phyloP scores from a whole-genome alignment of 1,140 invertebrate genomes.

The Onthophagus taurus region DNA sequence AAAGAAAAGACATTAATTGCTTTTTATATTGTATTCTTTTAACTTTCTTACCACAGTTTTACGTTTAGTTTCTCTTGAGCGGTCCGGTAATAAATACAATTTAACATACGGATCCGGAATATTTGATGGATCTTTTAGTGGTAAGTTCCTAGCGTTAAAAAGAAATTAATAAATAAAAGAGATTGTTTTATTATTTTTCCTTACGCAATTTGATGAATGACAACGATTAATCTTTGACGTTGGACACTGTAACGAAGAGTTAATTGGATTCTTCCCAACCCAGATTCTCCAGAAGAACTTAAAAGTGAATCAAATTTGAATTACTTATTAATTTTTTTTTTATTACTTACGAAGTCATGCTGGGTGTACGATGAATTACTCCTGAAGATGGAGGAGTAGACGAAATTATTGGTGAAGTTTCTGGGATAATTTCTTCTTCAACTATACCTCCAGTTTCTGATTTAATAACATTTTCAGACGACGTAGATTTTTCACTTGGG shows the following conservation, averaged over 20 bases:
- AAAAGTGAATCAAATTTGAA: conserved; percentile 14
- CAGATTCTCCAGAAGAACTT: conserved; percentile 54
- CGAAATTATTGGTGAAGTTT: conserved; percentile 28
- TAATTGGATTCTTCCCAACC: conserved; percentile 71
- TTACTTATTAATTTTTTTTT: not conserved
- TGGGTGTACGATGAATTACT: conserved; percentile 40
- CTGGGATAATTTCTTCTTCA: conserved; percentile 33
- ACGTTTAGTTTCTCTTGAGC: conserved; percentile 76
- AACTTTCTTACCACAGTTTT: conserved; percentile 61
- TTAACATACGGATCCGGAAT: conserved; percentile 94
- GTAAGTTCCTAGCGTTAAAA: conserved; percentile 67
- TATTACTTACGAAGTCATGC: conserved; percentile 38
- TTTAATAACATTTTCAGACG: not conserved
- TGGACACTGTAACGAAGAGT: conserved; percentile 77
- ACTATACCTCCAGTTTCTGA: not conserved
- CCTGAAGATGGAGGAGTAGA: conserved; percentile 15
- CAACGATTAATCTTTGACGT: conserved; percentile 68
- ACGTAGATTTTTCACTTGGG: not conserved
- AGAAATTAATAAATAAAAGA: conserved; percentile 1
- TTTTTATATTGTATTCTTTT: not conserved
- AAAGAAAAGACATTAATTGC: conserved; percentile 9
- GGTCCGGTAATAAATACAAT: conserved; percentile 81
- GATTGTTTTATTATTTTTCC: conserved; percentile 34
- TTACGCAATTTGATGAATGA: conserved; percentile 83
- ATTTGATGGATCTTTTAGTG: conserved; percentile 74